Base-by-base conservation (phyloP, 2,888 invertebrate genomes). In the Pomacea canaliculata region DNA sequence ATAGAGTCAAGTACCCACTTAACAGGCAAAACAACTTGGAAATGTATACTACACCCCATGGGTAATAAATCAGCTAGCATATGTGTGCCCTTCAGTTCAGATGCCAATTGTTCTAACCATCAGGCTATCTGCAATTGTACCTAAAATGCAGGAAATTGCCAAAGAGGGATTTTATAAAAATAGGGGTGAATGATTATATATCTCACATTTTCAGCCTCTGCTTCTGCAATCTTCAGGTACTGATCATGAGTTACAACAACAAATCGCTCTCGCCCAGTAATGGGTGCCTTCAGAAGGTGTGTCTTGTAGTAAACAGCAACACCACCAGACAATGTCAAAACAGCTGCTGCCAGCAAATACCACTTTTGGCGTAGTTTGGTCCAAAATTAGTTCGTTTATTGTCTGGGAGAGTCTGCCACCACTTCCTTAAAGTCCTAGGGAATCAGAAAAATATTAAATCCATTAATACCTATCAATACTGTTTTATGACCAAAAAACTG, bases 261-360 rank as follows among this genome's bases (percentile, higher is more conserved):
- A 80, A 93, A 93, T 76, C 93, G 89, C 76, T 88, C 90, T 69
- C 93, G 89, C 18, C 92, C 90, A 5, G 93, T 93, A 66, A 93
- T 81, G 1, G 93, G 93, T 59, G 93, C 91, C 70, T 89, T 91
- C 82, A 93, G 90, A 18, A 93, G 76, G 83, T 93, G 93, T 13
- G 85, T 86, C 48, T 82, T 62, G 80, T 91, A 92, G 82, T 91
- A 86, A 7, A 80, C 62, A 13, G 76, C 51, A 7, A 66, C 71
- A 37, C 81, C 56, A 7, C 77, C 78, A 48, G 23, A 73, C 18
- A 80, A 19, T 7, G 72, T 37, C 2, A 63, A 62, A 16, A 46
- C 60, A 12, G 60, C 46, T 2, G 73, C 60, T 46, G 67, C 73
- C 48, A 76, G 27, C 67, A 73, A 66, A 19, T 77, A 73, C 76